These are phyloP conservation scores for Pluvianellus socialis DNA, from an alignment of 2,113 vertebrate genomes.

Conservation along the genomic window DNA sequence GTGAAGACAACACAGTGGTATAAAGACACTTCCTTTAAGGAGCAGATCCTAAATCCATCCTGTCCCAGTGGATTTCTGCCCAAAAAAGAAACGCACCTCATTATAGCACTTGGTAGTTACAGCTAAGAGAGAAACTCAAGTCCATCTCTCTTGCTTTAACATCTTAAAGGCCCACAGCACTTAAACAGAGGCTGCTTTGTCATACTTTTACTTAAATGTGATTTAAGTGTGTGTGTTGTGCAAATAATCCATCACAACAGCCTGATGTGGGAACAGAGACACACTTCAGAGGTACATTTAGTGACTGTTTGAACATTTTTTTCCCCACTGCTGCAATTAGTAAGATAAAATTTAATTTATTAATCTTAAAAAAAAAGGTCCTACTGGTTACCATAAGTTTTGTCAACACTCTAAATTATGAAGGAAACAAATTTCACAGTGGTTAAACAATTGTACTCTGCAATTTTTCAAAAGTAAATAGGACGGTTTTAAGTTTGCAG, in stretches of 20 bases:
- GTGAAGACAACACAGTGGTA: background rate
- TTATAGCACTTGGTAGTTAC: background rate
- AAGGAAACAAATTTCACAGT: background rate
- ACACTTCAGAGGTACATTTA: background rate
- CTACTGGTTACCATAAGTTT: background rate
- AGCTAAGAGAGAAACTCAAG: background rate
- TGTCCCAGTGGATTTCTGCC: background rate
- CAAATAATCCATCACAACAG: background rate
- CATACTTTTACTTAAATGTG: background rate
- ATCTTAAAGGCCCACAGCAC: background rate
- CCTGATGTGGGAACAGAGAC: background rate
- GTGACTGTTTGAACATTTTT: background rate
- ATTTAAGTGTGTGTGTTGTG: background rate
- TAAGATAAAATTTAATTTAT: background rate
- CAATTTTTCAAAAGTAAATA: background rate
- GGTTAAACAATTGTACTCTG: background rate
- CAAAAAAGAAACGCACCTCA: background rate
- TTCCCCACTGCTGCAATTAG: background rate
- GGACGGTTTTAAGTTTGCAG: background rate
- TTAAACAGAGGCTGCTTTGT: background rate
- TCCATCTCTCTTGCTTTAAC: background rate
- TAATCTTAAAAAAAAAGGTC: background rate
- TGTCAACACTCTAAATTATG: background rate
- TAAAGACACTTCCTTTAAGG: background rate
- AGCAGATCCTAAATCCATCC: background rate